Evolutionary conservation across 2,113 vertebrate species (phyloP), one percentile per base, ranked within the genome.

Genomic region (Clinocottus analis): DNA sequence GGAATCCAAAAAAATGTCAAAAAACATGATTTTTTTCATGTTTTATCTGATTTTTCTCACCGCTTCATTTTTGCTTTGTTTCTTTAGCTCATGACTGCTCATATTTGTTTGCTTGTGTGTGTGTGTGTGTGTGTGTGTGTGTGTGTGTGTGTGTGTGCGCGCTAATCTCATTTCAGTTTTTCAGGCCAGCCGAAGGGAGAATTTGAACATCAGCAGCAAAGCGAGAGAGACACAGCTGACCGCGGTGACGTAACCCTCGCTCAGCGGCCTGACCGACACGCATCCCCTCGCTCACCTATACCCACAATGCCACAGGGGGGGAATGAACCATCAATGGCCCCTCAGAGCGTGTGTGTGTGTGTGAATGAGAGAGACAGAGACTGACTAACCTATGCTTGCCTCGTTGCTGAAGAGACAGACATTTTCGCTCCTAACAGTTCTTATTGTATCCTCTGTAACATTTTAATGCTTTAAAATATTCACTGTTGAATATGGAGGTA

Each of bases 221-320:
- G 85, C 61, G 62, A 76, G 66, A 80, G 77, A 82, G 71, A 78
- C 80, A 51, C 90, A 91, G 77, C 88, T 93, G 89, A 93, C 89
- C 89, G 77, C 89, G 84, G 87, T 90, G 87, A 91, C 84, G 83
- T 90, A 71, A 88, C 51, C 43, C 5, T 35, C n/a, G 16, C 84
- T 75, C 76, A 83, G 74, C 33, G 25, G 82, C 45, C 75, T 5
- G 23, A 76, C 73, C 27, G 21, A 62, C 67, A 65, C 62, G 82
- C 77, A 55, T 71, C 70, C 62, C 74, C 73, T 83, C 66, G 23
- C 69, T 66, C 70, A 89, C 83, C 80, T 90, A 82, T 77, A 82
- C 77, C 72, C 83, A 71, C 71, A 75, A 77, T 77, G 79, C 72
- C 76, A 64, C 14, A 2, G 79, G 84, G 51, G 83, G 69, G n/a